A percentile compares a stretch with the other conserved stretches of the same genome.
phyloP scores from a whole-genome alignment of 2,888 invertebrate genomes.

The Acronicta psi region DNA sequence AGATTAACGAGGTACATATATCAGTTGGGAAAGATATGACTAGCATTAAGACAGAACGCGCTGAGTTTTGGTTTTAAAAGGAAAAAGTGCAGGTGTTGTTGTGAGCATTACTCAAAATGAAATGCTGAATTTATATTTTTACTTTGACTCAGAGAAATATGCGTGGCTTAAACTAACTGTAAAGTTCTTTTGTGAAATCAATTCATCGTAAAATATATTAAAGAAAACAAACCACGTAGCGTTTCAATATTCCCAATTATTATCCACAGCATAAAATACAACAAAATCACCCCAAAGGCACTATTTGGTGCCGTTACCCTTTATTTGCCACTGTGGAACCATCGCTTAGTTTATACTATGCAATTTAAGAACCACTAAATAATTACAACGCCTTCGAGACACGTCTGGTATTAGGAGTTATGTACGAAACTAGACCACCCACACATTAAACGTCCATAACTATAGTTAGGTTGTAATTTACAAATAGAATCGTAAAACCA shows the following conservation, averaged over 20 bases:
- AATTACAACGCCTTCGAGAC: conserved; percentile 38
- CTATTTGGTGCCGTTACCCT: conserved; percentile 28
- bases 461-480: conserved; percentile 57
- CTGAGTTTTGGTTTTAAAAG: background rate
- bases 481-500: conserved; percentile 54
- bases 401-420: conserved; percentile 32
- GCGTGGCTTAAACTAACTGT: too few relatives aligned
- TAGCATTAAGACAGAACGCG: conserved; percentile 15
- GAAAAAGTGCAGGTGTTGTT: conserved; percentile 28
- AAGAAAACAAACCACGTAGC: too few relatives aligned
- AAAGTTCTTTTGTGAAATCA: too few relatives aligned
- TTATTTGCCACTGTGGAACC: conserved; percentile 18
- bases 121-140: too few relatives aligned
- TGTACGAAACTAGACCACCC: conserved; percentile 39
- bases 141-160: too few relatives aligned
- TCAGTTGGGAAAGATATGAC: conserved; percentile 30
- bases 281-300: background rate
- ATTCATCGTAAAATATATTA: too few relatives aligned
- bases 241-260: too few relatives aligned
- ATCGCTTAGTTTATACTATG: conserved; percentile 17
- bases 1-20: conserved; percentile 47
- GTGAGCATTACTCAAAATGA: too few relatives aligned
- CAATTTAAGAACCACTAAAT: conserved; percentile 40
- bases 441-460: conserved; percentile 48
- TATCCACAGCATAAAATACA: too few relatives aligned